Evolutionary conservation across 2,113 vertebrate genomes (phyloP), one percentile per base, ranked within the genome.

Genomic region (Grammomys dolichurus): DNA sequence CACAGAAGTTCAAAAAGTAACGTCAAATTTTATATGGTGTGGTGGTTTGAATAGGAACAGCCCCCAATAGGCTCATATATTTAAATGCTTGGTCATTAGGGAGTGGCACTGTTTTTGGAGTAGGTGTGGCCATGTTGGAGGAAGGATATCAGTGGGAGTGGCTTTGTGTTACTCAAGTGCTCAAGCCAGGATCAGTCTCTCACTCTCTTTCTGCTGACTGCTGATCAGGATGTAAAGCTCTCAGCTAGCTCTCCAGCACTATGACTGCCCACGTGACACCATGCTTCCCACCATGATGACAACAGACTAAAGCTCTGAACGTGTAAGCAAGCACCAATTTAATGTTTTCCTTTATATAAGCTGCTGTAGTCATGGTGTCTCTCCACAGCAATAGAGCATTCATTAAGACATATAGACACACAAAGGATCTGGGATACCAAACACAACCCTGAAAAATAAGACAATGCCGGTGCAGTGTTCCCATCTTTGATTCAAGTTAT

Each of bases 341-440:
- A 54, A 54, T 54, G 16, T 2, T 36, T 80, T 80, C 31, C 78
- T 81, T 56, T 56, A 24, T 56, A 81, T 56, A 33, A n/a, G 78
- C n/a, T 58, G 51, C 36, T n/a, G 5, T 56, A 12, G 33, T 81
- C 51, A 24, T 7, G 19, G 51, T n/a, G 31, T 81, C 51, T n/a
- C 19, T 22, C 36, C 33, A 81, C 33, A 24, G 33, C 51, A 80
- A 54, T 36, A 56, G 19, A 56, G 36, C 10, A 36, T 81, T 81
- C 33, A 56, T 20, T 81, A 56, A 81, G 78, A 22, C 28, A 77
- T 20, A 56, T 36, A 19, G 51, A 56, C 80, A 60, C 36, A 14
- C 56, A 60, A 14, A 60, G n/a, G 54, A 82, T 13, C 0, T 0
- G 0, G 56, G 22, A 60, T 36, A 81, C 8, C 20, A 19, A 82